A percentile compares a stretch with the other conserved stretches of the same genome.
These are phyloP conservation scores for Blastobasis adustella DNA, from an alignment of 2,888 invertebrate species.

Conservation along the genomic window DNA sequence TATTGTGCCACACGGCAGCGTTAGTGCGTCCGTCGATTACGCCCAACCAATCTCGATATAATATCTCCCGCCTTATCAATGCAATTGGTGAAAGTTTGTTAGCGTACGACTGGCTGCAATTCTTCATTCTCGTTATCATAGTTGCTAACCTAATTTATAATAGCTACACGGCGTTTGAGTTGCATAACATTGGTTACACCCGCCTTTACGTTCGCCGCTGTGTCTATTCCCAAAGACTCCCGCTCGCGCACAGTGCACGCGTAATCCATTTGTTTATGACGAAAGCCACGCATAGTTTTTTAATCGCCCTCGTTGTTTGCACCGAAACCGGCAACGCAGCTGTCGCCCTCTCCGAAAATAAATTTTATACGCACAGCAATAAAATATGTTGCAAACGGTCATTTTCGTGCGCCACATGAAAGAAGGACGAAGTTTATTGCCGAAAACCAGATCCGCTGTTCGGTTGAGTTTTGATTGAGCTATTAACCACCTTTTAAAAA, in stretches of 20 bases:
- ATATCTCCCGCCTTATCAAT: conserved; percentile 44
- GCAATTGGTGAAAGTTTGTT: conserved; percentile 52
- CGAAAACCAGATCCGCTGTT: conserved; percentile 20
- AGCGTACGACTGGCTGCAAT: conserved; percentile 14
- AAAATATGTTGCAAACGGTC: conserved; percentile 18
- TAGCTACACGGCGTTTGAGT: background rate
- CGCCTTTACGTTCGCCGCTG: conserved; percentile 4
- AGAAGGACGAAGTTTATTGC: conserved; percentile 21
- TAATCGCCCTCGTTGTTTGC: conserved; percentile 8
- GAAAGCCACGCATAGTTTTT: conserved; percentile 7
- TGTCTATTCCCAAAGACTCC: conserved; percentile 9
- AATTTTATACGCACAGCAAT: conserved; percentile 15
- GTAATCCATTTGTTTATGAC: conserved; percentile 10
- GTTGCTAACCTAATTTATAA: conserved; percentile 7
- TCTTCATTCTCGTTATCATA: conserved; percentile 8
- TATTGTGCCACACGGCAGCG: conserved; percentile 49
- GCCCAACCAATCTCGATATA: conserved; percentile 51
- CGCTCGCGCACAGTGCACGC: conserved; percentile 7
- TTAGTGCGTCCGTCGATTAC: conserved; percentile 49
- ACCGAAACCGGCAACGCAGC: conserved; percentile 9
- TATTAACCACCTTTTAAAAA: no score
- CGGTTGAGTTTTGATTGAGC: conserved; percentile 1
- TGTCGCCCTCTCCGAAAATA: conserved; percentile 19
- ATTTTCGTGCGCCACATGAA: conserved; percentile 16
- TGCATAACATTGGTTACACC: conserved; percentile 2